These are phyloP conservation scores for Zaprionus nigranus DNA, from an alignment of 1,140 invertebrate genomes.

Conservation along the genomic window DNA sequence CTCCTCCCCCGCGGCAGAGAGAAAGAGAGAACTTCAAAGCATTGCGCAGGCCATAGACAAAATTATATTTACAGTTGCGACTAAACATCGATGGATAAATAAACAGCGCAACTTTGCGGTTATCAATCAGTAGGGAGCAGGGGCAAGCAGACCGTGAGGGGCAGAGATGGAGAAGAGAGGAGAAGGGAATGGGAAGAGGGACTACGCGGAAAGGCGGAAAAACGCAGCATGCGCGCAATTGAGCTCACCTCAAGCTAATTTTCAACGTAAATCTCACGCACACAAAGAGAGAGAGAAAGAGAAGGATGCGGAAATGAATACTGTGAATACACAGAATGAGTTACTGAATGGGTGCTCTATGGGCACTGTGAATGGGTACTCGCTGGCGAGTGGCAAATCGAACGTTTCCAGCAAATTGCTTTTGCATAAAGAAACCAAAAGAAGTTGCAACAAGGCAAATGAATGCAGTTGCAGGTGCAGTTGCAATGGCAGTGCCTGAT, in stretches of 20 bases:
- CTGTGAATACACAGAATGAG: background rate
- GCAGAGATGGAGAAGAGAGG: background rate
- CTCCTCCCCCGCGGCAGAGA: background rate
- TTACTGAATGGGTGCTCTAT: background rate
- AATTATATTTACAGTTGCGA: slow-evolving; percentile 76
- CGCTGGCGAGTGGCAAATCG: slow-evolving; percentile 51
- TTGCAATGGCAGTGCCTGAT: slow-evolving; percentile 3
- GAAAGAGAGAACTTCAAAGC: slow-evolving; percentile 42
- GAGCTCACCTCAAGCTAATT: slow-evolving; percentile 58
- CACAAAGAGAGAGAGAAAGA: slow-evolving; percentile 49
- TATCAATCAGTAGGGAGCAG: slow-evolving; percentile 6
- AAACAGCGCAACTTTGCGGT: slow-evolving; percentile 46
- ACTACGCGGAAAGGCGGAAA: background rate
- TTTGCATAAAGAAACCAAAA: slow-evolving; percentile 76
- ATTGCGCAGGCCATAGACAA: slow-evolving; percentile 7
- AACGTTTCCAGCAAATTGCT: slow-evolving; percentile 82
- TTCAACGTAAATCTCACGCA: slow-evolving; percentile 68
- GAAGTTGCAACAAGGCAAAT: slow-evolving; percentile 30
- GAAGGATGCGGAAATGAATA: slow-evolving; percentile 50
- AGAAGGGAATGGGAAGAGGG: background rate
- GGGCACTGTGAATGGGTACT: slow-evolving; percentile 1
- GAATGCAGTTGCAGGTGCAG: slow-evolving; percentile 25
- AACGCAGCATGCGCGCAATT: background rate
- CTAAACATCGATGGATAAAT: slow-evolving; percentile 64
- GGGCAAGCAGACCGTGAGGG: background rate